phyloP scores from a whole-genome alignment of 2,888 invertebrate species.

The Bursaphelenchus okinawaensis region DNA sequence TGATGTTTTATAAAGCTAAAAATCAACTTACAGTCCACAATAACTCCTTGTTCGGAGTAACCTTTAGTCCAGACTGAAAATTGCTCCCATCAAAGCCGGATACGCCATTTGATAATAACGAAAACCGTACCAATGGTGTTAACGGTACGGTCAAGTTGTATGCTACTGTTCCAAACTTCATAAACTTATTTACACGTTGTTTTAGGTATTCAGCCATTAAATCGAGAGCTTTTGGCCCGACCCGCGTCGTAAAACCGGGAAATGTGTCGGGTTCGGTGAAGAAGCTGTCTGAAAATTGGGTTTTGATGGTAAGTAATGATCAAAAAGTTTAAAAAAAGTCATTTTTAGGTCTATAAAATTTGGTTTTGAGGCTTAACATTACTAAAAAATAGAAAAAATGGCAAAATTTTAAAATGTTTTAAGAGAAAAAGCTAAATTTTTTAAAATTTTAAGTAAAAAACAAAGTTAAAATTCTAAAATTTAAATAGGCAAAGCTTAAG shows the following conservation, averaged over 20 bases:
- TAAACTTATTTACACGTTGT: constrained; percentile 46
- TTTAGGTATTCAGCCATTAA: constrained; percentile 44
- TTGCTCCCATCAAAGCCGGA: constrained; percentile 38
- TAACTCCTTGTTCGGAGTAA: constrained; percentile 42
- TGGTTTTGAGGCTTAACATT: no score
- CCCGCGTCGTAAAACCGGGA: constrained; percentile 45
- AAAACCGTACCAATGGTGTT: constrained; percentile 24
- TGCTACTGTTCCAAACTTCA: constrained; percentile 45
- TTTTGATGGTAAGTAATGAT: neutral
- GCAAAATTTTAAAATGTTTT: no score
- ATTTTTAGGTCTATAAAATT: no score
- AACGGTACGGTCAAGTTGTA: constrained; percentile 52
- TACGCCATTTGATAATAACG: constrained; percentile 33
- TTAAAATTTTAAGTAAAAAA: no score
- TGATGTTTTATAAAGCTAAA: neutral
- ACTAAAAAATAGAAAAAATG: no score
- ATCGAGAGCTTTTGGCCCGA: constrained; percentile 41
- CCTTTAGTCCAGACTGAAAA: constrained; percentile 40
- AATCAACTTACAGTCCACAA: constrained; percentile 42
- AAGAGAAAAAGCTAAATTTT: no score
- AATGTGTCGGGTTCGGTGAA: constrained; percentile 51
- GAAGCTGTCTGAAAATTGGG: constrained; percentile 39
- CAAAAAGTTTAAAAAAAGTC: neutral
- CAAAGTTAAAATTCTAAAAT: no score
- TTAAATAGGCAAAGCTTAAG: no score